Conservation (phyloP, 2,113 vertebrate species). For the Hippocampus mohnikei region DNA sequence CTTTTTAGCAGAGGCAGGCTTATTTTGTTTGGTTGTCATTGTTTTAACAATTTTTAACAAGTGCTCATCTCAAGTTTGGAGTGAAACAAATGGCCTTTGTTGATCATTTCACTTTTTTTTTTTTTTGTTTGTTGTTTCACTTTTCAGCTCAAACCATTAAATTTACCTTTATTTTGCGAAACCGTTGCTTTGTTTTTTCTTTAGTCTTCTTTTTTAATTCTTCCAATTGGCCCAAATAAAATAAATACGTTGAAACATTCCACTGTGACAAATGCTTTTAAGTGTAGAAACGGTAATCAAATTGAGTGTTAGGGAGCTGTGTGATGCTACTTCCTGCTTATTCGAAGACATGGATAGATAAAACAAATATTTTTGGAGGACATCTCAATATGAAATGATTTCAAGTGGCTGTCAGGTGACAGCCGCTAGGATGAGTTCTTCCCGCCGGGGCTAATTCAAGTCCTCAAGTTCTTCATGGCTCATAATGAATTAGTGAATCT, state of each 20-base stretch:
- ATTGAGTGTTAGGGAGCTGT: no score
- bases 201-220: slow-evolving; percentile 8
- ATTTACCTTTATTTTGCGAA: slow-evolving; percentile 97
- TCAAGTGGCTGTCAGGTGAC: neutral
- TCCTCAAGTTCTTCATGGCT: neutral
- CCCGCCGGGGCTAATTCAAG: neutral
- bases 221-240: neutral
- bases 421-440: neutral
- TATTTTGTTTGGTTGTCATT: slow-evolving; percentile 13
- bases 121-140: slow-evolving; percentile 83
- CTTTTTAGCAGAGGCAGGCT: slow-evolving; percentile 38
- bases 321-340: no score
- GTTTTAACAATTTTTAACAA: slow-evolving; percentile 62
- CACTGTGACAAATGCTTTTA: no score
- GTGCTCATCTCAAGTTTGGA: slow-evolving; percentile 81
- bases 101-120: slow-evolving; percentile 76
- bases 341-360: no score
- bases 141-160: slow-evolving; percentile 97
- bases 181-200: slow-evolving; percentile 93
- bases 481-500: neutral
- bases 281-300: no score
- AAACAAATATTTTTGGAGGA: no score
- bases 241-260: neutral
- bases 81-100: slow-evolving; percentile 83
- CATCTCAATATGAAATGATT: neutral